phyloP scores from a whole-genome alignment of 2,797 vertebrate genomes.

The Hippoglossus hippoglossus region DNA sequence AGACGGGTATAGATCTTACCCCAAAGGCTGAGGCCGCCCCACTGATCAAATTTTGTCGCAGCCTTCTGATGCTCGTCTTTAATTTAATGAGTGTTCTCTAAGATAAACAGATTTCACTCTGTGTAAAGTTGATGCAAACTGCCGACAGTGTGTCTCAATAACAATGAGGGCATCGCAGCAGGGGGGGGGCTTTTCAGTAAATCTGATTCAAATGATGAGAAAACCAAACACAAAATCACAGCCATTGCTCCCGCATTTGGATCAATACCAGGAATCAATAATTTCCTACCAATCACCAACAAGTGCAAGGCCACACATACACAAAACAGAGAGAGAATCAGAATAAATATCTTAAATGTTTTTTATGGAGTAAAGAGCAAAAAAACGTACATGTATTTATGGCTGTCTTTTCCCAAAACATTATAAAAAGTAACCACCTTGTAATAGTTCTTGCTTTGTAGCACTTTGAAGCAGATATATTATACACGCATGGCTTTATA shows the following conservation, averaged over 20 bases:
- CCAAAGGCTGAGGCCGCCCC: constrained; percentile 3
- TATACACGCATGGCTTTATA: constrained; percentile 83
- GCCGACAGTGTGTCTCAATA: constrained; percentile 6
- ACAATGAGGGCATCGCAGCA: constrained; percentile 28
- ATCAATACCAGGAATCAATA: constrained; percentile 49
- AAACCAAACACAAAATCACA: constrained; percentile 33
- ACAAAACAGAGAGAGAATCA: constrained; percentile 38
- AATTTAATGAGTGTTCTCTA: constrained; percentile 8
- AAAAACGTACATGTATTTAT: constrained; percentile 79
- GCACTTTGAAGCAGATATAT: constrained; percentile 84
- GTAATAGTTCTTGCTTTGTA: constrained; percentile 85
- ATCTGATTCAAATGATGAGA: constrained; percentile 25
- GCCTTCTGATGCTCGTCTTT: constrained; percentile 13
- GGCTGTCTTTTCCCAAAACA: constrained; percentile 80
- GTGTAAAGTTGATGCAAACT: constrained; percentile 22
- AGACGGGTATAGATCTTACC: constrained; percentile 28
- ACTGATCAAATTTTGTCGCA: constrained; percentile 15
- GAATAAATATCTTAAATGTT: constrained; percentile 46
- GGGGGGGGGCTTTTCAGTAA: constrained; percentile 5
- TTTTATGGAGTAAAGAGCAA: constrained; percentile 54
- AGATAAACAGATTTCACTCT: constrained; percentile 4
- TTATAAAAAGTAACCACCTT: constrained; percentile 85
- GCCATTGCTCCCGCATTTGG: constrained; percentile 24
- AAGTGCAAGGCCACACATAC: constrained; percentile 14
- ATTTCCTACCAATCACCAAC: constrained; percentile 5